Evolutionary conservation across 2,113 vertebrate species (phyloP).

Genomic region (Thamnaconus septentrionalis): DNA sequence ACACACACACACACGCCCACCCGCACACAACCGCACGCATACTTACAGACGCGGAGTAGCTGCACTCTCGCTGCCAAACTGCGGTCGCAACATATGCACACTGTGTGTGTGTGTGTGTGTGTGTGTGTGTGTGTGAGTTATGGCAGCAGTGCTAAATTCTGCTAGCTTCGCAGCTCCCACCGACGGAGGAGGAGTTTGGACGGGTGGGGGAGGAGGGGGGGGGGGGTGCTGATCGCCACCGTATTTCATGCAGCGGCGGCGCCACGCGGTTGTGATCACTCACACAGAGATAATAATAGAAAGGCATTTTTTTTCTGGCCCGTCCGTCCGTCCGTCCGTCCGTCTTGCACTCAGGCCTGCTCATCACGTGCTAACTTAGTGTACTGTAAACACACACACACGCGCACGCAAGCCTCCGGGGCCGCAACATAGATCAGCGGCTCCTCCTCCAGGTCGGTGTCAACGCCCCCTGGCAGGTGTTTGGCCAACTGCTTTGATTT

Average conservation of each 20-base stretch:
- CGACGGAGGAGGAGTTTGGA: constrained; percentile 60
- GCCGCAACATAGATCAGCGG: too few species aligned
- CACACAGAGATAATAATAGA: constrained; percentile 7
- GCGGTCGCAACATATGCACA: constrained; percentile 43
- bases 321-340: neutral
- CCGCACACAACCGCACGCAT: too few species aligned
- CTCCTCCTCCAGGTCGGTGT: too few species aligned
- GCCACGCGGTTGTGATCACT: neutral
- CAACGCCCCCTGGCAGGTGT: too few species aligned
- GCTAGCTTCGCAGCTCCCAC: constrained; percentile 61
- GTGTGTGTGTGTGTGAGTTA: constrained; percentile 5
- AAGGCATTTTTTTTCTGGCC: constrained; percentile 28
- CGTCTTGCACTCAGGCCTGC: too few species aligned
- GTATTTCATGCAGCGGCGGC: constrained; percentile 65
- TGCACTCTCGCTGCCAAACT: constrained; percentile 50
- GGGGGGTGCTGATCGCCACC: constrained; percentile 59
- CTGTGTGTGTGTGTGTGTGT: constrained; percentile 21
- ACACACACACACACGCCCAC: constrained; percentile 20
- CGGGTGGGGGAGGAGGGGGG: constrained; percentile 1
- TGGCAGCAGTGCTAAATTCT: constrained; percentile 58
- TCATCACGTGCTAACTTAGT: constrained; percentile 51
- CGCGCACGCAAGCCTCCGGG: neutral
- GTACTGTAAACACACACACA: constrained; percentile 33
- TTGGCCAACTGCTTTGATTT: too few species aligned
- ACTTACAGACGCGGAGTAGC: neutral